A percentile compares a stretch with the other conserved stretches of the same genome.
Evolutionary conservation across 2,888 invertebrate species (phyloP).

Genomic region (Zygothrica quintamaculata): DNA sequence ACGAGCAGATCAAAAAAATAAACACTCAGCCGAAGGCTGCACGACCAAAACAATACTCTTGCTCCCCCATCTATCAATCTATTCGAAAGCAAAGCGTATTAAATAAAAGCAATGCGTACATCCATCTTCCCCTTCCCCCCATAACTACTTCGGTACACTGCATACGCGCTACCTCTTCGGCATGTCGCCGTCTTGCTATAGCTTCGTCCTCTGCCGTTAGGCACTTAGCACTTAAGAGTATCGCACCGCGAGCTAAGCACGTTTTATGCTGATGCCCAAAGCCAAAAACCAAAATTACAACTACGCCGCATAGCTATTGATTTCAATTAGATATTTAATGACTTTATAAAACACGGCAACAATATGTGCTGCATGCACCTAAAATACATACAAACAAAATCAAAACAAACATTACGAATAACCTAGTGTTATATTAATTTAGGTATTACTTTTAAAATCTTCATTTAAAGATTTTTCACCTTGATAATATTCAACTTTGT

Average conservation of each 20-base stretch:
- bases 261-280: constrained; percentile 38
- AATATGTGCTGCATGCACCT: constrained; percentile 18
- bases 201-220: constrained; percentile 14
- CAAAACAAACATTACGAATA: background rate
- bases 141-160: background rate
- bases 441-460: no score
- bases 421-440: no score
- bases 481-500: constrained; percentile 13
- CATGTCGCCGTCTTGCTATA: no score
- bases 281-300: constrained; percentile 3
- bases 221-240: constrained; percentile 11
- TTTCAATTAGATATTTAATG: constrained; percentile 53
- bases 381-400: constrained; percentile 9
- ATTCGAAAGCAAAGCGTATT: constrained; percentile 12
- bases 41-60: background rate
- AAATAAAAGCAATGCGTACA: constrained; percentile 19
- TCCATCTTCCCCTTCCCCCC: background rate
- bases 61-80: constrained; percentile 5
- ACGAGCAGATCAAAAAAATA: no score
- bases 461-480: constrained; percentile 28
- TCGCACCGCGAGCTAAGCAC: constrained; percentile 20
- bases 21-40: background rate
- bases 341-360: constrained; percentile 39
- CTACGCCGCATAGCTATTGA: constrained; percentile 48
- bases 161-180: no score